phyloP scores from a whole-genome alignment of 2,888 invertebrate genomes.

The Stenotaenia linearis region DNA sequence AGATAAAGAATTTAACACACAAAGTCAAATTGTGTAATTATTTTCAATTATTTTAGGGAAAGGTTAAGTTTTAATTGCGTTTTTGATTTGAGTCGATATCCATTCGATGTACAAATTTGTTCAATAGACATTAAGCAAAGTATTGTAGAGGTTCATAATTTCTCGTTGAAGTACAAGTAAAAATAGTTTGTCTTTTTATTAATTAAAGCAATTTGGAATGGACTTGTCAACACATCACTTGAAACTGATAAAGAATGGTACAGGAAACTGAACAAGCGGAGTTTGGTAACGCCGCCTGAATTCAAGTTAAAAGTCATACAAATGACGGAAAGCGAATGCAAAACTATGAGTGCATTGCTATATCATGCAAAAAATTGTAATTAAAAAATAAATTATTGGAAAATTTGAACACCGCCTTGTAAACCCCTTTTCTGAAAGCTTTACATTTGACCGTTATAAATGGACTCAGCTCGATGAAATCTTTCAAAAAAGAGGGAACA shows the following conservation, averaged over 20 bases:
- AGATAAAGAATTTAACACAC: no score
- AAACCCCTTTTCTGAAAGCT: no score
- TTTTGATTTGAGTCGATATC: neutral
- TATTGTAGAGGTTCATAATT: no score
- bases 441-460: no score
- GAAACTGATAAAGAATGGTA: neutral
- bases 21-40: no score
- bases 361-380: neutral
- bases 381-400: no score
- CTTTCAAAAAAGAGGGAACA: no score
- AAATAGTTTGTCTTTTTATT: neutral
- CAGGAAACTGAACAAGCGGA: neutral
- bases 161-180: no score
- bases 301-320: neutral
- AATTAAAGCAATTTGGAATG: neutral
- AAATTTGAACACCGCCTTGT: no score
- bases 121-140: neutral
- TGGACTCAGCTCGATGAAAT: no score
- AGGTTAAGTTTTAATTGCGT: neutral
- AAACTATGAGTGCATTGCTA: no score
- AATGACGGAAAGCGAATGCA: neutral
- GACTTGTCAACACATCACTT: neutral
- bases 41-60: neutral
- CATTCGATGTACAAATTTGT: neutral
- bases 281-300: neutral